Percentiles rank a stretch among this genome's conserved stretches.
These are phyloP conservation scores for Catharus fuscescens DNA, from an alignment of 2,113 vertebrate species.

Conservation along the genomic window DNA sequence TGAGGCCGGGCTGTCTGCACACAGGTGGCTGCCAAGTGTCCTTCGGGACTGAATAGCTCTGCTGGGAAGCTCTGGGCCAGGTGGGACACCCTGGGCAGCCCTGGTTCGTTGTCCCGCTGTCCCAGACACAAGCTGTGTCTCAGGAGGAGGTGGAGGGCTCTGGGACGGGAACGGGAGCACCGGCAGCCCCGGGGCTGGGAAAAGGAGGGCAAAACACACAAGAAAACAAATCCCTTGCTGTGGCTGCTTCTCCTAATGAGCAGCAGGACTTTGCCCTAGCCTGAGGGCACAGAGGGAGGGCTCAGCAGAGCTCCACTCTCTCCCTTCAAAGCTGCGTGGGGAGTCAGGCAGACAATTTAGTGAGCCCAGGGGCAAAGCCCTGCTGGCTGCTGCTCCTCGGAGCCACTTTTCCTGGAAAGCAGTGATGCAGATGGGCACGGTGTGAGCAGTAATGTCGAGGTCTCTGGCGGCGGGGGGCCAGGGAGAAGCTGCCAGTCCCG, in stretches of 20 bases:
- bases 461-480: background rate
- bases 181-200: background rate
- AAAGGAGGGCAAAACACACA: background rate
- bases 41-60: background rate
- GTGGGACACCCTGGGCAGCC: background rate
- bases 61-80: background rate
- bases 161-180: fast-evolving
- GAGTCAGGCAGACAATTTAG: background rate
- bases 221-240: conserved; percentile 38
- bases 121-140: background rate
- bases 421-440: background rate
- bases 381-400: background rate
- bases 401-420: background rate
- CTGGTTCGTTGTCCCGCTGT: fast-evolving
- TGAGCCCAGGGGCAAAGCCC: background rate
- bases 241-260: background rate
- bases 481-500: background rate
- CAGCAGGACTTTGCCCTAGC: background rate
- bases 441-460: background rate
- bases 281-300: background rate
- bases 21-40: background rate
- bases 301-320: background rate
- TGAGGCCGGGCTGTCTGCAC: fast-evolving
- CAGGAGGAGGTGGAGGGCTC: background rate
- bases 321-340: background rate